These are phyloP conservation scores for Monochamus alternatus DNA, from an alignment of 2,888 invertebrate genomes.

Conservation along the genomic window DNA sequence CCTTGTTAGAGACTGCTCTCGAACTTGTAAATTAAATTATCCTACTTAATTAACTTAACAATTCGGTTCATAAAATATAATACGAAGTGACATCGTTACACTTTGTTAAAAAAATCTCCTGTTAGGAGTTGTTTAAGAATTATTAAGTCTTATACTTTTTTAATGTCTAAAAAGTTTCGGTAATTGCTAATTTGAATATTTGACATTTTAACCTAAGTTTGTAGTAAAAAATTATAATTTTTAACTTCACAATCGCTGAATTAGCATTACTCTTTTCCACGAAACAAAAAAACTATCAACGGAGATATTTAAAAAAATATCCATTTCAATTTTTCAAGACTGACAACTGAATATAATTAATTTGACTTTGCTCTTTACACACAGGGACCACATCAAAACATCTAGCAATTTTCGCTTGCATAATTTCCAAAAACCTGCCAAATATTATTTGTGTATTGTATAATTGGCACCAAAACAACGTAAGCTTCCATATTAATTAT, in stretches of 20 bases:
- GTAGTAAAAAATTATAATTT: too few species aligned
- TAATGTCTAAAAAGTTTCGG: too few species aligned
- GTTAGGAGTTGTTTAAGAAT: neutral
- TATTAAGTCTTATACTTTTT: too few species aligned
- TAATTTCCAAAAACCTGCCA: neutral
- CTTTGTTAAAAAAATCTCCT: conserved; percentile 6
- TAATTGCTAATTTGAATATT: too few species aligned
- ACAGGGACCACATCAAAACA: neutral
- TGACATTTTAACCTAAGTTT: too few species aligned
- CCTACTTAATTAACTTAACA: conserved; percentile 36
- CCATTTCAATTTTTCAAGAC: neutral
- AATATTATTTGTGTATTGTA: neutral
- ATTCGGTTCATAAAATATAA: conserved; percentile 35
- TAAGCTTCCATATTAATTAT: too few species aligned
- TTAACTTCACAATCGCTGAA: too few species aligned
- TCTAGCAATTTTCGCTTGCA: neutral
- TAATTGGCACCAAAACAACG: too few species aligned
- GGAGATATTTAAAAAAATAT: too few species aligned
- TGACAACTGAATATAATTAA: neutral
- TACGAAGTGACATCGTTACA: conserved; percentile 31
- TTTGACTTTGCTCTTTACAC: neutral
- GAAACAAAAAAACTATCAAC: too few species aligned
- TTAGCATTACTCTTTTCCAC: too few species aligned
- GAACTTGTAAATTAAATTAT: conserved; percentile 39
- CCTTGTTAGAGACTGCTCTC: conserved; percentile 42